phyloP scores from a whole-genome alignment of 2,888 invertebrate species.

The Agrochola lota region DNA sequence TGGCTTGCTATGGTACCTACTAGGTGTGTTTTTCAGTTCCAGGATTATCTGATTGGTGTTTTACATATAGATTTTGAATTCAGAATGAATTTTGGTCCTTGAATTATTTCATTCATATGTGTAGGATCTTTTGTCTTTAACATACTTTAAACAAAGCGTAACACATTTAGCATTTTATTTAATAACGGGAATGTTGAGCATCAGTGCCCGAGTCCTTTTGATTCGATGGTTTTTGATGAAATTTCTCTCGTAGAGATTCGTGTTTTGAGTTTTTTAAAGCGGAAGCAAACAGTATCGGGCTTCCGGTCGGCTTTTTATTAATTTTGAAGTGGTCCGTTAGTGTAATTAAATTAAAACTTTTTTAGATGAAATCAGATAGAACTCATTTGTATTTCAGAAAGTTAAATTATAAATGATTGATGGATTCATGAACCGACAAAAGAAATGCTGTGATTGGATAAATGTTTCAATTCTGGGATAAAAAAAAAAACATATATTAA shows the following conservation, averaged over 20 bases:
- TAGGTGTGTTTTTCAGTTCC: too few relatives aligned
- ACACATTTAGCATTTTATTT: background rate
- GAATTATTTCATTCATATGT: background rate
- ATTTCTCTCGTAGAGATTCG: constrained; percentile 69
- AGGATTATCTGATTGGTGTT: too few relatives aligned
- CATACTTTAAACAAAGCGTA: background rate
- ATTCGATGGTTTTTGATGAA: constrained; percentile 72
- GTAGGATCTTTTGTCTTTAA: background rate
- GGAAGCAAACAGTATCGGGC: constrained; percentile 81
- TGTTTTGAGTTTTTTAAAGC: constrained; percentile 75
- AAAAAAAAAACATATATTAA: too few relatives aligned
- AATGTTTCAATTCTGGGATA: background rate
- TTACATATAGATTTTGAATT: background rate
- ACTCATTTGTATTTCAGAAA: constrained; percentile 38
- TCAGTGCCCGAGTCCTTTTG: constrained; percentile 69
- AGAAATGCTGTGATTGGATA: background rate
- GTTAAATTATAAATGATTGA: constrained; percentile 42
- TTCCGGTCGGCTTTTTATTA: constrained; percentile 76
- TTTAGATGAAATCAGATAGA: constrained; percentile 49
- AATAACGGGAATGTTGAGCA: constrained; percentile 73
- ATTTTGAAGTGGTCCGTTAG: constrained; percentile 71
- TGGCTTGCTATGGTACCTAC: too few relatives aligned
- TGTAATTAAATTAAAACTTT: constrained; percentile 75
- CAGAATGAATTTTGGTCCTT: background rate
- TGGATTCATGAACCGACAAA: background rate